Evolutionary conservation across 2,888 invertebrate species (phyloP).

Genomic region (Linyphia triangularis): DNA sequence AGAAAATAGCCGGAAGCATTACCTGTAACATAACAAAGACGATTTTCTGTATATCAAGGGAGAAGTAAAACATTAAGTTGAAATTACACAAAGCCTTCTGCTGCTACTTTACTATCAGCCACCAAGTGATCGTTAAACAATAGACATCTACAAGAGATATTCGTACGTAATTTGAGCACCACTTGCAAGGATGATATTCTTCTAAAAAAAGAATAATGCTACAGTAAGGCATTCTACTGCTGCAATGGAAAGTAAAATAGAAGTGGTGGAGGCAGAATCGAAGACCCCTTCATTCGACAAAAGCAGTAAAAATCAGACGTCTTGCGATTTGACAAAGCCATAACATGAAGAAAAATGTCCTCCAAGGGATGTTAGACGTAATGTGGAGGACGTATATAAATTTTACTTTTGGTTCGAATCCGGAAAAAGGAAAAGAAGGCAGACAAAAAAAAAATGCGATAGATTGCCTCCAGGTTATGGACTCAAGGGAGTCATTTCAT

Average conservation of each 20-base stretch:
- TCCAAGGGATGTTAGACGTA: constrained; percentile 62
- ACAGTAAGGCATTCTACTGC: not conserved
- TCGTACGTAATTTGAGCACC: not conserved
- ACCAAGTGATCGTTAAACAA: not conserved
- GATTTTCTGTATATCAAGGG: not conserved
- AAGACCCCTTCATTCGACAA: constrained; percentile 37
- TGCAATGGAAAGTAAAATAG: constrained; percentile 17
- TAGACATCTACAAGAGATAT: not conserved
- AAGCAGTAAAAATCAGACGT: constrained; percentile 72
- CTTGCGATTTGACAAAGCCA: constrained; percentile 70
- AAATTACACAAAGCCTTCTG: not conserved
- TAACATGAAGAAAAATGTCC: constrained; percentile 69
- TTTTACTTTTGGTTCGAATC: constrained; percentile 52
- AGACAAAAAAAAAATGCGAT: constrained; percentile 47
- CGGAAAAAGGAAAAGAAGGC: constrained; percentile 26
- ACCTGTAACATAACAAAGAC: too few relatives aligned
- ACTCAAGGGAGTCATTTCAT: constrained; percentile 58
- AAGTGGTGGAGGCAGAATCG: not conserved
- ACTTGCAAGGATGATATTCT: not conserved
- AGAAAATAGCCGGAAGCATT: too few relatives aligned
- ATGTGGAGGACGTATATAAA: constrained; percentile 67
- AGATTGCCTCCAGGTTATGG: constrained; percentile 69
- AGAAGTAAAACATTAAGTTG: not conserved
- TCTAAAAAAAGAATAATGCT: not conserved
- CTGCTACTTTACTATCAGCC: not conserved